Evolutionary conservation across 1,140 invertebrate species (phyloP).

Genomic region (Leptonema lineaticorne): DNA sequence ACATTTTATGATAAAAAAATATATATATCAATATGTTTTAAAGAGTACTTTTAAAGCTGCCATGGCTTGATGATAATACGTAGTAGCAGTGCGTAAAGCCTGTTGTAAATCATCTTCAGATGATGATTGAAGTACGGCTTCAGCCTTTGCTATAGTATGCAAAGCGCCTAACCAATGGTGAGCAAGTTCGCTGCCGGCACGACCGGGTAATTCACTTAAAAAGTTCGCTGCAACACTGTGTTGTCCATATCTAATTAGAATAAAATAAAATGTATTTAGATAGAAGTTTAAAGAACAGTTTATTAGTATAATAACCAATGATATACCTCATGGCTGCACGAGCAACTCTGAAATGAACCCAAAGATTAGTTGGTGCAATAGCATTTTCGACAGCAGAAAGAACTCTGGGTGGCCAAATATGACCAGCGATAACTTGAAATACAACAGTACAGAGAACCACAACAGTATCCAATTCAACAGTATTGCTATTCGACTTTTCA

Average conservation of each 20-base stretch:
- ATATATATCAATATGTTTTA: conserved; percentile 2
- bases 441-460: conserved; percentile 78
- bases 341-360: conserved; percentile 85
- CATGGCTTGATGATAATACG: conserved; percentile 62
- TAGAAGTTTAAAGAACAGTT: not conserved
- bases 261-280: conserved; percentile 9
- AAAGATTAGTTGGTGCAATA: conserved; percentile 66
- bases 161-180: conserved; percentile 88
- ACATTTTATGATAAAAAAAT: conserved; percentile 9
- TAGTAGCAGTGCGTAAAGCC: conserved; percentile 62
- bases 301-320: conserved; percentile 34
- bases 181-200: conserved; percentile 85
- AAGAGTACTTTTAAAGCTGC: conserved; percentile 66
- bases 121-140: conserved; percentile 47
- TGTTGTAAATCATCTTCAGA: conserved; percentile 54
- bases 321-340: conserved; percentile 74
- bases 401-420: conserved; percentile 57
- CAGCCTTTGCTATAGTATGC: conserved; percentile 68
- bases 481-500: conserved; percentile 23
- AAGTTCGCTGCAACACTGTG: conserved; percentile 71
- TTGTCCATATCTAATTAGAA: conserved; percentile 70
- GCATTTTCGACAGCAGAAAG: conserved; percentile 61
- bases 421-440: conserved; percentile 76
- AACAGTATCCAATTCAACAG: conserved; percentile 45
- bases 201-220: conserved; percentile 66